Percentiles rank a stretch among this genome's conserved stretches.
Conservation (phyloP, 2,113 vertebrate species). For the Ptilonorhynchus violaceus region DNA sequence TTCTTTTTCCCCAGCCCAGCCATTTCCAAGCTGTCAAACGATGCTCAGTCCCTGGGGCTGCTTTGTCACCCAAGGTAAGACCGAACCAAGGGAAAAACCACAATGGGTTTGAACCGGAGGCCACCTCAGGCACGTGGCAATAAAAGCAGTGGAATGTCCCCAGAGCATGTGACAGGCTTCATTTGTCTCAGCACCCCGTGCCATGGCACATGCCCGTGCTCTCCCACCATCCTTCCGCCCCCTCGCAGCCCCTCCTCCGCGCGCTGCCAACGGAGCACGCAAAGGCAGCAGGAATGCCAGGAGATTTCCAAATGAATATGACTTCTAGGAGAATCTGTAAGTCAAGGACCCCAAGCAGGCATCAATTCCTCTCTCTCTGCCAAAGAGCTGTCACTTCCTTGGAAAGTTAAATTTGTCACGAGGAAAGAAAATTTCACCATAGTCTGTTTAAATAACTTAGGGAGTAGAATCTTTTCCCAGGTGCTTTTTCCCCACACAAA, state of each 20-base stretch:
- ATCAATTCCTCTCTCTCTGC: constrained; percentile 67
- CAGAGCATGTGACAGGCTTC: constrained; percentile 72
- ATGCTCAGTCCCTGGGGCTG: constrained; percentile 68
- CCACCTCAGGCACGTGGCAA: constrained; percentile 65
- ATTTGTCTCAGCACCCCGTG: constrained; percentile 70
- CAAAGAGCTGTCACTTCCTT: constrained; percentile 77
- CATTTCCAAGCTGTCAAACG: constrained; percentile 46
- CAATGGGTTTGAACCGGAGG: constrained; percentile 66
- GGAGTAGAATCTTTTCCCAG: constrained; percentile 79
- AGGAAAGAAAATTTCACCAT: constrained; percentile 73
- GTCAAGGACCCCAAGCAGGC: constrained; percentile 67
- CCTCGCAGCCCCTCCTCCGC: constrained; percentile 31
- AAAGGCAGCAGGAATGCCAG: constrained; percentile 18
- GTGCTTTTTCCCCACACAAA: constrained; percentile 76
- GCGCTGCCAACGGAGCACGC: not conserved
- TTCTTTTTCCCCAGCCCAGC: not conserved
- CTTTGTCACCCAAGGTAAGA: constrained; percentile 77
- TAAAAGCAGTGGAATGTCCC: constrained; percentile 67
- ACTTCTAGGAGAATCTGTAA: constrained; percentile 70
- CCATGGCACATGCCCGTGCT: constrained; percentile 60
- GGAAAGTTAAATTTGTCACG: constrained; percentile 79
- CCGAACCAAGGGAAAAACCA: constrained; percentile 68
- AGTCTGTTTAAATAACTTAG: constrained; percentile 78
- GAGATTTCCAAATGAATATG: constrained; percentile 69
- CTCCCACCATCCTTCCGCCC: constrained; percentile 57